These are phyloP conservation scores for Xerus rutilus DNA, from an alignment of 2,797 vertebrate genomes.

Conservation along the genomic window DNA sequence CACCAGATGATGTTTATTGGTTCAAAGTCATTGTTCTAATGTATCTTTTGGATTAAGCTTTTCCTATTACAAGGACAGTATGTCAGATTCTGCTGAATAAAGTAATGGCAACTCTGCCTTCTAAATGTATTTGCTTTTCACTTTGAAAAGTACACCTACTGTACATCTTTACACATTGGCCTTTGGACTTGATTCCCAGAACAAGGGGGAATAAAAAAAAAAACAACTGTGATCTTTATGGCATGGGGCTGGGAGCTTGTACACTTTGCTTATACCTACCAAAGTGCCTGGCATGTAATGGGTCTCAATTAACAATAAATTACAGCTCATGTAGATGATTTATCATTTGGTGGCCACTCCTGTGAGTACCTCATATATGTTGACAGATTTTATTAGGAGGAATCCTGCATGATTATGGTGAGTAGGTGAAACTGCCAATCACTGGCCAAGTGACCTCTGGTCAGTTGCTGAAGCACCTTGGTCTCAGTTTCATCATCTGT, in stretches of 20 bases:
- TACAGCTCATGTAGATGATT: neutral
- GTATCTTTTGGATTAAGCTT: neutral
- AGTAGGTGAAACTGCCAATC: neutral
- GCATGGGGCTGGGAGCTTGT: neutral
- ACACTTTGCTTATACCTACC: neutral
- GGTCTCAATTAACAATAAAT: neutral
- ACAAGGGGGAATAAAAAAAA: neutral
- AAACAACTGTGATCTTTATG: neutral
- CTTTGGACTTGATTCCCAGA: neutral
- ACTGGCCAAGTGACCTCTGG: neutral
- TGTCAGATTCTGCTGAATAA: slow-evolving; percentile 2
- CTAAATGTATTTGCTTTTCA: neutral
- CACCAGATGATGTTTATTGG: neutral
- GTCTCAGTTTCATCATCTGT: neutral
- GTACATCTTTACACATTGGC: neutral
- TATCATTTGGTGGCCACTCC: neutral
- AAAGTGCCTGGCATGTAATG: neutral
- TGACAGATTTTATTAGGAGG: neutral
- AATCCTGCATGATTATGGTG: neutral
- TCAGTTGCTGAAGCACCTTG: neutral
- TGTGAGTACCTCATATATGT: neutral
- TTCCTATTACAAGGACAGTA: neutral
- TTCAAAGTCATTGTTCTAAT: neutral
- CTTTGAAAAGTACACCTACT: neutral
- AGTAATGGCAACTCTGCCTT: neutral